Base-by-base conservation (phyloP, 2,113 vertebrate species). In the Cottus gobio region DNA sequence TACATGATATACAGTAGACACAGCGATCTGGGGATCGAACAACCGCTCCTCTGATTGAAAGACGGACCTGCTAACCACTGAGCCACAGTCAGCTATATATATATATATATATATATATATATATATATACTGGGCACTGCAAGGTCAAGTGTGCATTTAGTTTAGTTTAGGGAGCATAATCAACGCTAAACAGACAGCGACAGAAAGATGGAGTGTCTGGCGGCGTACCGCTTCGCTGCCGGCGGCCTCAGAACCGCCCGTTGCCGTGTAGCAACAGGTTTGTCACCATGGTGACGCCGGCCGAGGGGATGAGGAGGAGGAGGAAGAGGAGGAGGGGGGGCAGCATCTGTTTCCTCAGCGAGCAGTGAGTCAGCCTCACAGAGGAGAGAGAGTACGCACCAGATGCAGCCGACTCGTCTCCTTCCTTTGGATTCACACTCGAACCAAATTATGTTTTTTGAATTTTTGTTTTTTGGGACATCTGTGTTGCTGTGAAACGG, bases 201-300 rank as follows among this genome's bases (percentile, higher is more conserved):
- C 20, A 37, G 50, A 58, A 8, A 26, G 20, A 50, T 18, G 20
- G 2, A 46, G 44, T 10, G 63, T 46, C 64, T 65, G 71, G 39
- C 31, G 3, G 16, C 3, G 7, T 42, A 68, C 69, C 77, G 68
- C 56, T 24, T 52, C 10, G 18, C 48, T 50, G 50, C 82, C 57
- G 36, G 39, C 57, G 36, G 39, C 34, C 80, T 63, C 54, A 56
- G 11, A 57, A 60, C 69, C 24, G 72, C 24, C 60, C 4, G 46
- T 50, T 63, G 52, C 77, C 2, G n/a, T 71, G 58, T 56, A 83
- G 48, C 79, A 79, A 85, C 80, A 79, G 80, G 75, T 82, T 72
- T 31, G 75, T 92, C 77, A 12, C 87, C 91, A 89, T 89, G 91
- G 90, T 3, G 77, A 91, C 1, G 66, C 22, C 1, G 4, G 63